A percentile compares a stretch with the other conserved stretches of the same genome.
These are phyloP conservation scores for Matsumyia berberina DNA, from an alignment of 2,888 invertebrate genomes.

Conservation along the genomic window DNA sequence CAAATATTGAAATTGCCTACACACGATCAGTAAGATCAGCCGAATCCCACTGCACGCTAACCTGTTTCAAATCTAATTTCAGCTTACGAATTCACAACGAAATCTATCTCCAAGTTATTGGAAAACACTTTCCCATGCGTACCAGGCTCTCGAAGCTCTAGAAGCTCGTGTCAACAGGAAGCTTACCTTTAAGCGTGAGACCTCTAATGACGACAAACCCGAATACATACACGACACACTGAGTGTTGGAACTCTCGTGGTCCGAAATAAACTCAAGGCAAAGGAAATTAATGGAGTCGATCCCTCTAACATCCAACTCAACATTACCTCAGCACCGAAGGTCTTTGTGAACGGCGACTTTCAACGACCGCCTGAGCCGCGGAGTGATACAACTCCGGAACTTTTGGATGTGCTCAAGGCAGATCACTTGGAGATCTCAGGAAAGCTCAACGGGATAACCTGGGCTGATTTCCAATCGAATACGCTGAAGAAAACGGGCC, in stretches of 20 bases:
- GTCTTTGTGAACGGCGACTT: slow-evolving; percentile 78
- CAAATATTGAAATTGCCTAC: slow-evolving; percentile 78
- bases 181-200: slow-evolving; percentile 69
- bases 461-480: slow-evolving; percentile 84
- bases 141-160: slow-evolving; percentile 80
- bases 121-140: slow-evolving; percentile 80
- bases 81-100: slow-evolving; percentile 78
- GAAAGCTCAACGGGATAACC: slow-evolving; percentile 85
- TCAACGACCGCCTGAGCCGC: slow-evolving; percentile 47
- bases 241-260: slow-evolving; percentile 80
- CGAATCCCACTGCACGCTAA: background rate
- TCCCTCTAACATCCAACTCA: slow-evolving; percentile 77
- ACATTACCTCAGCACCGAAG: slow-evolving; percentile 79
- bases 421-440: slow-evolving; percentile 83
- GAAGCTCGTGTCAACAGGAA: slow-evolving; percentile 76
- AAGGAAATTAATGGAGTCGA: slow-evolving; percentile 79
- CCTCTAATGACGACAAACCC: slow-evolving; percentile 5
- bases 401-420: slow-evolving; percentile 80
- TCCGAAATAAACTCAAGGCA: slow-evolving; percentile 78
- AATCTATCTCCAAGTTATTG: slow-evolving; percentile 80
- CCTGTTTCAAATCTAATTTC: background rate
- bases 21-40: slow-evolving; percentile 79
- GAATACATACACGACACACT: slow-evolving; percentile 79
- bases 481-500: slow-evolving; percentile 84
- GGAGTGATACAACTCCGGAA: slow-evolving; percentile 51